A percentile compares a stretch with the other conserved stretches of the same genome.
phyloP scores from a whole-genome alignment of 2,888 invertebrate species.

The Rutpela maculata region DNA sequence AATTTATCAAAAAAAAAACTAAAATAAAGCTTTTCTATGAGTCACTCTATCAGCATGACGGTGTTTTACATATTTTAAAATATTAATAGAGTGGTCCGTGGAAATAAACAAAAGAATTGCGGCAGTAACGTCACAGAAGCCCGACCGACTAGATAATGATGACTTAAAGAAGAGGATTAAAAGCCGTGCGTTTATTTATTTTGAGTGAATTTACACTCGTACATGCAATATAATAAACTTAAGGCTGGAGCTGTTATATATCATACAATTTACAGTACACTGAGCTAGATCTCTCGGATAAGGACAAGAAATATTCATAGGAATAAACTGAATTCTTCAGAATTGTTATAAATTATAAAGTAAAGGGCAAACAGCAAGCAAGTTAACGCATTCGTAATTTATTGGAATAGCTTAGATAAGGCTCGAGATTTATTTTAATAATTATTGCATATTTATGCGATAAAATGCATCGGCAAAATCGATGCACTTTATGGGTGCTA shows the following conservation, averaged over 20 bases:
- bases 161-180: constrained; percentile 42
- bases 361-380: constrained; percentile 61
- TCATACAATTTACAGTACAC: constrained; percentile 60
- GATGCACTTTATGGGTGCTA: constrained; percentile 30
- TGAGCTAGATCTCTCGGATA: constrained; percentile 54
- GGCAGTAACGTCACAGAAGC: constrained; percentile 41
- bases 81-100: constrained; percentile 44
- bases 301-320: constrained; percentile 64
- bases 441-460: constrained; percentile 54
- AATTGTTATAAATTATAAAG: constrained; percentile 68
- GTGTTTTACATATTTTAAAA: constrained; percentile 27
- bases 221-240: constrained; percentile 62
- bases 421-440: constrained; percentile 51
- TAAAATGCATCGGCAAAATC: constrained; percentile 35
- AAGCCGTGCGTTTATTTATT: constrained; percentile 48
- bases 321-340: constrained; percentile 67
- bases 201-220: constrained; percentile 51
- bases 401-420: constrained; percentile 62
- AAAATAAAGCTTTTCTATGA: constrained; percentile 32
- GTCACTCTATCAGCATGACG: constrained; percentile 25
- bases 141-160: constrained; percentile 48
- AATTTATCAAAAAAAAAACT: constrained; percentile 42
- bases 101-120: constrained; percentile 48
- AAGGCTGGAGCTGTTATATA: constrained; percentile 52
- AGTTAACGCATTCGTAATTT: constrained; percentile 61